These are phyloP conservation scores for Shargacucullia verbasci DNA, from an alignment of 2,888 invertebrate species.

Conservation along the genomic window DNA sequence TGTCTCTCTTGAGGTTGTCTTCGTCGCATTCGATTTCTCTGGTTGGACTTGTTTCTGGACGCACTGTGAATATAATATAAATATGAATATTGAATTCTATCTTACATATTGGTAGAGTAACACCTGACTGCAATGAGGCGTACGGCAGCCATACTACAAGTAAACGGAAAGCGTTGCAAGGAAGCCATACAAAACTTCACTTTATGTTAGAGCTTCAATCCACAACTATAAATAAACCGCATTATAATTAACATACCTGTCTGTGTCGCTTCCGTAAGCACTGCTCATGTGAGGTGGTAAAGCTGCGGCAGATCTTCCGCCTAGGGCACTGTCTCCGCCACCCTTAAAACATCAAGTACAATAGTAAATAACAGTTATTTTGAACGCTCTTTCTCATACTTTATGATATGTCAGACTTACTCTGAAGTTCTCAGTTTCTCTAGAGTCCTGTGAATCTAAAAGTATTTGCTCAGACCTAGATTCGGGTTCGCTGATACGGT, in stretches of 20 bases:
- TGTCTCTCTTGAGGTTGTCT: constrained; percentile 78
- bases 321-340: constrained; percentile 74
- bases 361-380: background rate
- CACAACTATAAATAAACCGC: too few species aligned
- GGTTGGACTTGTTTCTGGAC: constrained; percentile 82
- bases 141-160: too few species aligned
- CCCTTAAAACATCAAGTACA: constrained; percentile 57
- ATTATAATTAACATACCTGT: constrained; percentile 66
- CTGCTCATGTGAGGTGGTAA: constrained; percentile 76
- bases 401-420: constrained; percentile 60
- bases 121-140: too few species aligned
- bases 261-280: constrained; percentile 82
- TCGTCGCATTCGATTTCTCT: constrained; percentile 77
- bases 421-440: constrained; percentile 80
- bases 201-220: too few species aligned
- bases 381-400: background rate
- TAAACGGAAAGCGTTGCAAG: too few species aligned
- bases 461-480: constrained; percentile 81
- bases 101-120: background rate
- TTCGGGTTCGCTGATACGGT: constrained; percentile 74
- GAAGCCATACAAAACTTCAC: too few species aligned
- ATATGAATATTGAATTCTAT: background rate
- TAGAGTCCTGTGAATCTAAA: constrained; percentile 78
- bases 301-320: constrained; percentile 71
- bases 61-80: constrained; percentile 63